These are phyloP conservation scores for Glyptemys insculpta DNA, from an alignment of 2,797 vertebrate species.

Conservation along the genomic window DNA sequence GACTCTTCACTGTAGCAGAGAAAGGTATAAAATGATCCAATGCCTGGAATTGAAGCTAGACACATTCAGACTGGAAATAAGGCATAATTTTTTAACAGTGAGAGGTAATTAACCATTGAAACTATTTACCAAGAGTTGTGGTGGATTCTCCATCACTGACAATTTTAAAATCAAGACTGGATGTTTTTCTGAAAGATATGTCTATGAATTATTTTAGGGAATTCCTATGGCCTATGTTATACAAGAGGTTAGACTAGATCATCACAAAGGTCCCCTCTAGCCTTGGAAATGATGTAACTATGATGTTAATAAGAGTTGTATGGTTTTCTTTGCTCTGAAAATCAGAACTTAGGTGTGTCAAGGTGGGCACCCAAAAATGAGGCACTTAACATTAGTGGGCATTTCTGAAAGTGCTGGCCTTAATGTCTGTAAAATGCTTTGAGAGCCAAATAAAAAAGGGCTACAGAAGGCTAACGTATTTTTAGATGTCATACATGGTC, in stretches of 20 bases:
- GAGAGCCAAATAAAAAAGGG: background rate
- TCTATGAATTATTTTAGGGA: background rate
- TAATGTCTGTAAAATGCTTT: constrained; percentile 20
- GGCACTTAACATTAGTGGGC: background rate
- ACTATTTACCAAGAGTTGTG: background rate
- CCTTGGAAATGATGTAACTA: no score
- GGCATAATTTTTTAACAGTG: background rate
- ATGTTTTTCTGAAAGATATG: background rate
- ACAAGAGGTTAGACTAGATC: background rate
- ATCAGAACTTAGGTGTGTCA: background rate
- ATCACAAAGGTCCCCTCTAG: no score
- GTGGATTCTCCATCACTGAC: background rate
- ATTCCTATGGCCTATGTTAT: background rate
- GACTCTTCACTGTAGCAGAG: background rate
- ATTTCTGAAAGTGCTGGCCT: constrained; percentile 5
- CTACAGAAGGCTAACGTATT: constrained; percentile 11
- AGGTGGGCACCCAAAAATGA: background rate
- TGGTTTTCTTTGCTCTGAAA: background rate
- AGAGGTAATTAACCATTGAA: background rate
- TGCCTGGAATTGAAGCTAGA: background rate
- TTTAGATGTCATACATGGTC: background rate
- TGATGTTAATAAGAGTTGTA: no score
- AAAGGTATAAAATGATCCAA: background rate
- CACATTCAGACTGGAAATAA: background rate
- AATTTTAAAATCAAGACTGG: no score